Base-by-base conservation (phyloP, 2,113 vertebrate species). In the Drymodes brunneopygia region DNA sequence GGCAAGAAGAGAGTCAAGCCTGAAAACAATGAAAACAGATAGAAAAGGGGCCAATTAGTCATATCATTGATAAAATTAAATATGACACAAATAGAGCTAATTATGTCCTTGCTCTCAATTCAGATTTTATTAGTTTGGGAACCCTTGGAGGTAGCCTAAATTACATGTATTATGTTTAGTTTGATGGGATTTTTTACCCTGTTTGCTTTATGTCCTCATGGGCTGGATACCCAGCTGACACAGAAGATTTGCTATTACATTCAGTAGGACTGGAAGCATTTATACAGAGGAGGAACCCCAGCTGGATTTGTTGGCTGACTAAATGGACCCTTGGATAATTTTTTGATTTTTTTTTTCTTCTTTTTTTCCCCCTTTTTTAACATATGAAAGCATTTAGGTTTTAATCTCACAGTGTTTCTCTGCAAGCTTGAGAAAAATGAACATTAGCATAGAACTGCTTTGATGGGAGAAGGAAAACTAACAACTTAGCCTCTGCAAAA, bases 1-100 rank as follows among this genome's bases (percentile, higher is more conserved):
- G 73, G 29, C 29, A 50, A 72, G 65, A 71, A 71, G 11, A 1
- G 4, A 80, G 13, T n/a, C 50, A 83, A 80, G 24, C 38, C 40
- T 85, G 27, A 77, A 91, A 92, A 71, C 51, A 92, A 81, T 27
- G 25, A 60, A 78, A 88, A 82, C 9, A 77, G 77, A 94, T 61
- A 90, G 87, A 89, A 95, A 91, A 69, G 6, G 18, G 40, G 13
- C 3, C 50, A 73, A 65, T 82, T 93, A 93, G 27, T 82, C 47
- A 70, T 71, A 85, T 51, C 31, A 78, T 23, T 88, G 81, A 47
- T 86, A 90, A 95, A 88, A 96, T 94, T 74, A 90, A 92, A 81
- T 86, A 90, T 81, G 72, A 90, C 51, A 83, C 54, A 90, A 86
- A 77, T 58, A 83, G 12, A 73, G 12, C 15, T 93, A 93, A 94